A percentile compares a stretch with the other conserved stretches of the same genome.
Evolutionary conservation across 2,888 invertebrate genomes (phyloP).

Genomic region (Lycaena phlaeas): DNA sequence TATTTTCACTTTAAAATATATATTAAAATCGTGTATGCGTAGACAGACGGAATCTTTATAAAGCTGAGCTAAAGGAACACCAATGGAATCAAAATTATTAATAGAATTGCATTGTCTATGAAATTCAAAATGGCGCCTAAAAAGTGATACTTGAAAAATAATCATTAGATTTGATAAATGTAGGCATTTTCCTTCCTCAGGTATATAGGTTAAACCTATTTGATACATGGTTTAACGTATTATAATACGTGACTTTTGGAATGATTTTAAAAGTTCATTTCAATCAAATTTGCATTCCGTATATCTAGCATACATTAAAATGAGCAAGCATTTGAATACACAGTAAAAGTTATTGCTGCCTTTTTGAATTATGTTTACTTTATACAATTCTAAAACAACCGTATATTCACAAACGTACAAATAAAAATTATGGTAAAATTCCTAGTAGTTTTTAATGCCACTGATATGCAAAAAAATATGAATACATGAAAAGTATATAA

Average conservation of each 20-base stretch:
- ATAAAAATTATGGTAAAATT: neutral
- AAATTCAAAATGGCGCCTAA: too few relatives aligned
- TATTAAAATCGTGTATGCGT: constrained; percentile 24
- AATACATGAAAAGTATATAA: too few relatives aligned
- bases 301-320: constrained; percentile 23
- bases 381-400: neutral
- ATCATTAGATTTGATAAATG: too few relatives aligned
- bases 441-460: neutral
- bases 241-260: too few relatives aligned
- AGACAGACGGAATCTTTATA: constrained; percentile 19
- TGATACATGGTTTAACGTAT: too few relatives aligned
- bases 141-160: too few relatives aligned
- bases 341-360: constrained; percentile 26
- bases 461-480: too few relatives aligned
- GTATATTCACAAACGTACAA: neutral
- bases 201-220: too few relatives aligned
- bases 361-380: constrained; percentile 8
- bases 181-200: too few relatives aligned
- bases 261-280: too few relatives aligned
- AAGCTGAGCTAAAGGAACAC: constrained; percentile 4
- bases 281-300: constrained; percentile 16
- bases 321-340: constrained; percentile 26
- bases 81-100: constrained; percentile 4
- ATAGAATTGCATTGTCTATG: too few relatives aligned
- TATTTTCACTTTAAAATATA: constrained; percentile 22